Evolutionary conservation across 2,797 vertebrate genomes (phyloP).

Genomic region (Diglossa cyanea): DNA sequence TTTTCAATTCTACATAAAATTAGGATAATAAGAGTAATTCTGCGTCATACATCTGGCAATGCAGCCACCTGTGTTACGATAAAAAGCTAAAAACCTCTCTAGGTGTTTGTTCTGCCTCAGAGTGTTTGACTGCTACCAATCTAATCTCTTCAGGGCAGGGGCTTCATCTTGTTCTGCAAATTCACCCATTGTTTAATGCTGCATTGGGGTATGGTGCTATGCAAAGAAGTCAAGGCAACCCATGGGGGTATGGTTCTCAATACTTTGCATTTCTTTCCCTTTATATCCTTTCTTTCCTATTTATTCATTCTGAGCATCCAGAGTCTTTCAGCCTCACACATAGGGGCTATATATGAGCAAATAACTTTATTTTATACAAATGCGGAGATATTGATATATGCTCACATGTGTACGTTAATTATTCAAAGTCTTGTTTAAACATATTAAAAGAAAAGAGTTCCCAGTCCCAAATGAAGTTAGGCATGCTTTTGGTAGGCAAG

Average conservation of each 20-base stretch:
- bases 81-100: slow-evolving; percentile 1
- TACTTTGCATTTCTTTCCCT: neutral
- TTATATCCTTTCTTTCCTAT: neutral
- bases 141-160: neutral
- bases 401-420: neutral
- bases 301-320: neutral
- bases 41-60: neutral
- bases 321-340: neutral
- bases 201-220: neutral
- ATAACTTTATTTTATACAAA: neutral
- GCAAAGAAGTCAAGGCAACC: neutral
- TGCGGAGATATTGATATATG: neutral
- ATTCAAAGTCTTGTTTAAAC: neutral
- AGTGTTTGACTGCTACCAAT: neutral
- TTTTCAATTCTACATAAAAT: slow-evolving; percentile 2
- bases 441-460: neutral
- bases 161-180: neutral
- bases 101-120: neutral
- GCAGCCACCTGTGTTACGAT: neutral
- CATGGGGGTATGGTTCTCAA: neutral
- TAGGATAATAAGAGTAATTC: slow-evolving; percentile 25
- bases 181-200: neutral
- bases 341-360: neutral
- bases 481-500: neutral
- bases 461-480: neutral